Conservation (phyloP, 2,113 vertebrate species). For the Cyprinus carpio region DNA sequence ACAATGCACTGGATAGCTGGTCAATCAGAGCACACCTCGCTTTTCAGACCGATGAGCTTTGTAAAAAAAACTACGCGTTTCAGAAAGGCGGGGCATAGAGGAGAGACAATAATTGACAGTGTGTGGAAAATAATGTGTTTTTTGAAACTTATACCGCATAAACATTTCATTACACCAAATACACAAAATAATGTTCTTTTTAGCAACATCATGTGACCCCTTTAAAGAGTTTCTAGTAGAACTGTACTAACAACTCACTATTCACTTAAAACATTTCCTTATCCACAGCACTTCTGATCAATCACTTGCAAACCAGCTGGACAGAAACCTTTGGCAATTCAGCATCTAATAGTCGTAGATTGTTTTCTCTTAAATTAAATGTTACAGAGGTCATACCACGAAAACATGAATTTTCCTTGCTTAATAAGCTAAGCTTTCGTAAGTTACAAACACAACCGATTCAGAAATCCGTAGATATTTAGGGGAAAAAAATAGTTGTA, state of each 20-base stretch:
- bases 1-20: too few species aligned
- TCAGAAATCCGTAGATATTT: neutral
- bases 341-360: neutral
- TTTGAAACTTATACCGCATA: too few species aligned
- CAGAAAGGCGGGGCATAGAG: too few species aligned
- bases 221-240: neutral
- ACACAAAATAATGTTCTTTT: too few species aligned
- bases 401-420: neutral
- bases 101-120: too few species aligned
- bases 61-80: too few species aligned
- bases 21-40: too few species aligned
- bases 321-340: neutral
- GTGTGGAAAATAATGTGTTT: too few species aligned
- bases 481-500: neutral
- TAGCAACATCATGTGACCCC: too few species aligned
- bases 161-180: too few species aligned
- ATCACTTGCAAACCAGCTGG: neutral
- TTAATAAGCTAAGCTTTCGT: neutral
- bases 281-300: neutral
- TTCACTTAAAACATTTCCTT: neutral
- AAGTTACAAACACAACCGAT: neutral
- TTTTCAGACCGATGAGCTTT: too few species aligned
- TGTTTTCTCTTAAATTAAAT: neutral
- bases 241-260: neutral
- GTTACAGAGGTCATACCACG: neutral